phyloP scores from a whole-genome alignment of 2,888 invertebrate species.

The Ormyrus rosae region DNA sequence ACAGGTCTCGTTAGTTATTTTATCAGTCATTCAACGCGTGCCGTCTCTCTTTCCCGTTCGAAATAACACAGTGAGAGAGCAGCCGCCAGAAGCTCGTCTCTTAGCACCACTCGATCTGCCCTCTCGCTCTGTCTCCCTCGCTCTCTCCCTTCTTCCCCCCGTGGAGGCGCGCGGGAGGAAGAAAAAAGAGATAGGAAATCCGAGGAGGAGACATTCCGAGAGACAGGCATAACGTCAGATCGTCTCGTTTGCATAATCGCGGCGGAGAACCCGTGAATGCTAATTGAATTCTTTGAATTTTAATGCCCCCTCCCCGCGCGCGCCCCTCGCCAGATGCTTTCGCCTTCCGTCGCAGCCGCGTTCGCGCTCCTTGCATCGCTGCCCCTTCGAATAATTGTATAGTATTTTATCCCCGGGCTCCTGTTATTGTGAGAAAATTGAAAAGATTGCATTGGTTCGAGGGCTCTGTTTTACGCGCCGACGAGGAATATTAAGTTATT shows the following conservation, averaged over 20 bases:
- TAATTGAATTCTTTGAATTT: conserved; percentile 57
- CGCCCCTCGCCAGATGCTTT: neutral
- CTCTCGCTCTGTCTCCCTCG: neutral
- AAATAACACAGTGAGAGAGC: conserved; percentile 39
- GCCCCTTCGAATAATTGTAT: conserved; percentile 26
- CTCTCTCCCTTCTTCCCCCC: neutral
- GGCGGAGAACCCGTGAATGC: conserved; percentile 40
- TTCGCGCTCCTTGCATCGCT: conserved; percentile 21
- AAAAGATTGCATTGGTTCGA: neutral
- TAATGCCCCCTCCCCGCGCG: conserved; percentile 15
- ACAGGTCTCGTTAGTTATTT: conserved; percentile 55
- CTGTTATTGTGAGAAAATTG: conserved; percentile 22
- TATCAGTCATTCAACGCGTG: conserved; percentile 52
- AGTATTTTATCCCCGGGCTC: conserved; percentile 28
- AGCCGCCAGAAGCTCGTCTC: conserved; percentile 2
- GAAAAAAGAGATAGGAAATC: conserved; percentile 4
- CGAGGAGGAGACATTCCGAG: conserved; percentile 26
- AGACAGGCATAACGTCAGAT: conserved; percentile 46
- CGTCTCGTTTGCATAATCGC: conserved; percentile 50
- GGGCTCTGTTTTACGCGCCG: neutral
- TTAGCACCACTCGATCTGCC: conserved; percentile 23
- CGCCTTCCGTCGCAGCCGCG: neutral
- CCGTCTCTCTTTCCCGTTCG: conserved; percentile 11
- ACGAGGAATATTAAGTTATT: neutral
- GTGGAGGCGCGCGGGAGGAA: neutral